Base-by-base conservation (phyloP, 1,140 invertebrate species). In the Plectrocnemia conspersa region DNA sequence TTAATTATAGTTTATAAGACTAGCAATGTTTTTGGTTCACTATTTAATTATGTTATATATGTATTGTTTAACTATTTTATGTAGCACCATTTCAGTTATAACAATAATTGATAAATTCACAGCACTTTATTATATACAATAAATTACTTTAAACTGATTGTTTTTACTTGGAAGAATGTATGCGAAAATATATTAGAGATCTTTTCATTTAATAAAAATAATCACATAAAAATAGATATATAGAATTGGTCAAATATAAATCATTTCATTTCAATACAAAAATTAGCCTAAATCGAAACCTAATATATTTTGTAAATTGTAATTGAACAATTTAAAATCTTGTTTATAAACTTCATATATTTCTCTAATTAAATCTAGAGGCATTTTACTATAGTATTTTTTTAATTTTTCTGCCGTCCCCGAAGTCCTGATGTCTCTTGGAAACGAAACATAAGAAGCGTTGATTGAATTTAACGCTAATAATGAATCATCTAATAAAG, bases 291-390 rank as follows among this genome's bases (percentile, higher is more conserved):
- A 70, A 71, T 84, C 81, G 62, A 83, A 87, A 11, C 85, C 85
- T 15, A 88, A 69, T 13, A 88, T 79, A 54, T 85, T 80, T 41
- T 86, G 82, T 45, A 88, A 62, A 56, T 82, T 79, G 61, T 93
- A 93, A 58, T 85, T 83, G 62, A 92, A 93, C 54, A 92, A 69
- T 65, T 80, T 81, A 66, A 91, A 88, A 69, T 93, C 91, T 52
- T 82, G 71, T 64, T 81, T 77, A 65, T 92, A 93, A 10, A 89
- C 71, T 62, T 85, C 77, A 65, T 85, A 85, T 42, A 93, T 71
- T 56, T 80, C 77, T 52, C 80, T 73, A 23, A 91, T 81, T 19
- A 84, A 79, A 21, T 81, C 79, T 45, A 84, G 76, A 19, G 82
- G 80, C n/a, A 93, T 66, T 11, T 79, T 79, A 21, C 81, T 80